Conservation (phyloP, 2,888 invertebrate species). For the Adineta ricciae region DNA sequence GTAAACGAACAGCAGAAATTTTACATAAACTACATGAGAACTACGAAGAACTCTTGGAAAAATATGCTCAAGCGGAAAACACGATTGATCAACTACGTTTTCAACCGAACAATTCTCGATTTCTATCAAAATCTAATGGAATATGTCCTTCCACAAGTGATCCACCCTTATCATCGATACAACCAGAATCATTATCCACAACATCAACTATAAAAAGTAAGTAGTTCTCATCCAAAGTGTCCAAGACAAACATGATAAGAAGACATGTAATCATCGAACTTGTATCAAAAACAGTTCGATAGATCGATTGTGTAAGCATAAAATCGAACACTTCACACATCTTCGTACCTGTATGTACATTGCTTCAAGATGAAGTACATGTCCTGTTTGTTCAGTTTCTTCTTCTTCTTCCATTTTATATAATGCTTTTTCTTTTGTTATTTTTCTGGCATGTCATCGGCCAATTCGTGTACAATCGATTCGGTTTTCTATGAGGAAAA, state of each 20-base stretch:
- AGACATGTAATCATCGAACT: background rate
- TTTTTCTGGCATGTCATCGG: background rate
- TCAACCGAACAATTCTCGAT: background rate
- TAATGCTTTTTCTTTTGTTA: background rate
- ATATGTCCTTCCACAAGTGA: background rate
- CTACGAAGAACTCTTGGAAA: slow-evolving; percentile 27
- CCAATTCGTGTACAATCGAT: background rate
- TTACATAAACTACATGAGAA: slow-evolving; percentile 28
- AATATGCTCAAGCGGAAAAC: slow-evolving; percentile 34
- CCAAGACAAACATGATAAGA: background rate
- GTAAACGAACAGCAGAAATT: slow-evolving; percentile 16
- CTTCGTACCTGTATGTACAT: background rate
- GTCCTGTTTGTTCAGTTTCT: background rate
- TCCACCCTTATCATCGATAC: background rate
- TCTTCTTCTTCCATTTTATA: background rate
- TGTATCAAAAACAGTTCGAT: background rate
- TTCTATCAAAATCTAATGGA: background rate
- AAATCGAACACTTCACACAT: background rate
- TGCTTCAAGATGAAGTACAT: background rate
- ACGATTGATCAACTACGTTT: slow-evolving; percentile 31
- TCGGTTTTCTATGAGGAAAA: background rate
- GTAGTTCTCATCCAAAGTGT: background rate
- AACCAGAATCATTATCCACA: background rate
- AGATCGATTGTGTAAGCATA: background rate
- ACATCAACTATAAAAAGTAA: background rate